A percentile compares a stretch with the other conserved stretches of the same genome.
Conservation (phyloP, 2,888 invertebrate species). For the Cephus pygmeus region DNA sequence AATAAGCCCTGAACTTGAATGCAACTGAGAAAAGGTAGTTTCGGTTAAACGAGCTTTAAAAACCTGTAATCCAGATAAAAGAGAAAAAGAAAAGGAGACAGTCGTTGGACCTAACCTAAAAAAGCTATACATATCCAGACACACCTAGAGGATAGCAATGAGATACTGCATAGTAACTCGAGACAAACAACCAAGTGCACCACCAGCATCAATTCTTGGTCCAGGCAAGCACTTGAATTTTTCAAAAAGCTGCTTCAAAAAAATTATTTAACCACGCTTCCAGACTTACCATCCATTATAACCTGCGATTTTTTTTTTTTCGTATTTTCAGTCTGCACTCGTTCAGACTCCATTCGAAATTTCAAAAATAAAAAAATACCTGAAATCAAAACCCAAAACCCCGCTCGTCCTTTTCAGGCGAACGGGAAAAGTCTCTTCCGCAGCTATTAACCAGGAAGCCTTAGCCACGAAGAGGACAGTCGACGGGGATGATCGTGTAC, state of each 20-base stretch:
- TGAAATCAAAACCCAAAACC: too few relatives aligned
- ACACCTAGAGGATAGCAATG: not conserved
- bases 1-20: conserved; percentile 25
- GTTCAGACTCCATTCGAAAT: not conserved
- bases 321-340: not conserved
- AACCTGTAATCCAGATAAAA: conserved; percentile 30
- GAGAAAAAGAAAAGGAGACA: not conserved
- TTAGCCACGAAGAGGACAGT: not conserved
- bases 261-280: not conserved
- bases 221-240: not conserved
- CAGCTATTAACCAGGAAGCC: not conserved
- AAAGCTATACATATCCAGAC: not conserved
- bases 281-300: not conserved
- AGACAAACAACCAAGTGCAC: not conserved
- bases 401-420: not conserved
- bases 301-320: not conserved
- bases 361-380: not conserved
- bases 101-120: not conserved
- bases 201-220: not conserved
- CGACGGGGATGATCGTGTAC: not conserved
- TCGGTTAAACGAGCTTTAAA: conserved; percentile 43
- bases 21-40: conserved; percentile 33
- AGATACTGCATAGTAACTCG: not conserved
- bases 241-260: not conserved
- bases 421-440: not conserved